Base-by-base conservation (phyloP, 1,140 invertebrate genomes). In the Lepidotrigona ventralis region DNA sequence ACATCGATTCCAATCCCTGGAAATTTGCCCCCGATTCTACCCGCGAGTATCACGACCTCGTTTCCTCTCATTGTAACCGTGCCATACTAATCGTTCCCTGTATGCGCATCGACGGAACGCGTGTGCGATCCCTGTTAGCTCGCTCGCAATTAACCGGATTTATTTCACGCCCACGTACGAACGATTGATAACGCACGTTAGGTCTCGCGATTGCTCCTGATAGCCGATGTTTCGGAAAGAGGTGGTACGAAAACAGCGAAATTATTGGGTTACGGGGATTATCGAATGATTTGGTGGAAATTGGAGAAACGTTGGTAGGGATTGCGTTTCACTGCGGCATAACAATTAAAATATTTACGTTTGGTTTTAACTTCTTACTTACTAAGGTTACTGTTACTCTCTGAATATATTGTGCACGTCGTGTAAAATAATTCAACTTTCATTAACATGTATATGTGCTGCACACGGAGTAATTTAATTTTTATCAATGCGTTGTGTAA, bases 1-100 rank as follows among this genome's bases (percentile, higher is more conserved):
- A 81, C 73, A 82, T 82, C 73, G 80, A 82, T 82, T 76, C 63
- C 63, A 75, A 69, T 76, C 63, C 63, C 60, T 56, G 80, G 33
- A 70, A 82, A 82, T 82, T 77, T 64, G 80, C 2, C 63, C 60
- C 53, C 46, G 72, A 81, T 81, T 53, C 63, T 17, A 19, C 17
- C 51, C 58, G 60, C 72, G 70, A 46, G 33, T 64, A n/a, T 17
- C 71, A 29, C 21, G 53, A 23, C 72, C 60, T 26, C 60, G 79
- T 68, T 66, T 56, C 26, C 23, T 1, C 14, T 54, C 66, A 46
- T n/a, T 80, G 60, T 46, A n/a, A 33, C 51, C 39, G 8, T 17
- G 19, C 21, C 60, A 33, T 54, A 53, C 46, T 81, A 74, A 74
- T 74, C 71, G 70, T 54, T 33, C 46, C 3, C 21, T 8, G 21